Base-by-base conservation (phyloP, 2,888 invertebrate genomes). In the Sesia bembeciformis region DNA sequence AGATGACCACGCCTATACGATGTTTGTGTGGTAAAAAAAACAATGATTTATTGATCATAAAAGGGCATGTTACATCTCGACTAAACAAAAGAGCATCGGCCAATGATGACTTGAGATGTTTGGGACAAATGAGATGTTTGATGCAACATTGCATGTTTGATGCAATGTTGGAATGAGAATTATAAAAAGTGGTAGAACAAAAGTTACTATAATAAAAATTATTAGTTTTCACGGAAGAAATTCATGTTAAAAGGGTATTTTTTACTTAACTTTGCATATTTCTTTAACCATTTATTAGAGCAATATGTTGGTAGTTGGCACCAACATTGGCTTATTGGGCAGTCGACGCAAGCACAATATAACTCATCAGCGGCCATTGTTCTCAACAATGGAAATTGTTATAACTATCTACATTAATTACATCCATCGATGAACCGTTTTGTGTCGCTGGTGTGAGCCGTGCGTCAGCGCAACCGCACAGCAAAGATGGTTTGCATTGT, bases 291-390 rank as follows among this genome's bases (percentile, higher is more conserved):
- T 23, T 23, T 23, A 23, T 23, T 23, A 23, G 23, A 23, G 23
- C 23, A 23, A 23, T 23, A 23, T 23, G 23, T 23, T 23, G 6
- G 8, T 8, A 8, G n/a, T 46, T 46, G 7, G 8, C 3, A 3
- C 46, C 3, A 46, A 46, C 8, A 46, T 46, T 46, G 46, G 46
- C 46, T 46, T 23, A 23, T 23, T 46, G 8, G 46, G n/a, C 8
- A 46, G 4, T 46, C 23, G 46, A 46, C 46, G 46, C 23, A 46
- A 46, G 46, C 46, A 55, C 52, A 53, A 52, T 57, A 51, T 43
- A 52, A 52, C 52, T 57, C 55, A 57, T 57, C 55, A 55, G 7
- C 23, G 4, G 23, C 50, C 50, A 57, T 57, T 57, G 57, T 57
- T 57, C 55, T 50, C 51, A 52, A 57, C 55, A 55, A 55, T 55